Evolutionary conservation across 1,140 invertebrate species (phyloP).

Genomic region (Heliothis subflexa): DNA sequence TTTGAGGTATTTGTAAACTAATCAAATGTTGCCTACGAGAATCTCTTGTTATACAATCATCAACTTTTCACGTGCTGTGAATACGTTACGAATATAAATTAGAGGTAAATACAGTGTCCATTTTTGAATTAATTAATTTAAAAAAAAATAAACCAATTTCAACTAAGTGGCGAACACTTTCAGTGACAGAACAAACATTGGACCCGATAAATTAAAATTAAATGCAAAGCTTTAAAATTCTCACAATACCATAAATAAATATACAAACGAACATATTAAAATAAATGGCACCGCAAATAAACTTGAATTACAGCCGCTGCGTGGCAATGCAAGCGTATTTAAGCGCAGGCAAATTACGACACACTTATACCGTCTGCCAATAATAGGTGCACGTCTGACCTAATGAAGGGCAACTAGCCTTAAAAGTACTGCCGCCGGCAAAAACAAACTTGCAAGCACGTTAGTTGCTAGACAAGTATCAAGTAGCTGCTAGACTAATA

Average conservation of each 20-base stretch:
- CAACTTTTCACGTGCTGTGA: no score
- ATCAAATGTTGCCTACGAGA: no score
- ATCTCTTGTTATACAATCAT: no score
- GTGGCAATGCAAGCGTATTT: conserved; percentile 12
- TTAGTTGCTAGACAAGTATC: conserved; percentile 51
- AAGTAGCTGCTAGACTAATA: conserved; percentile 61
- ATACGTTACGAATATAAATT: no score
- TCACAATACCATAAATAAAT: conserved; percentile 1
- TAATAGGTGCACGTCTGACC: conserved; percentile 45
- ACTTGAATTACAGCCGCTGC: conserved; percentile 11
- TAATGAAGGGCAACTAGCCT: conserved; percentile 67
- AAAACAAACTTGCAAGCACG: conserved; percentile 64
- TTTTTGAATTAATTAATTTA: no score
- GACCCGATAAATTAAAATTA: not conserved
- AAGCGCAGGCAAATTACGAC: conserved; percentile 44
- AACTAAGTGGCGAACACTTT: no score
- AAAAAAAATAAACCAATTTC: no score
- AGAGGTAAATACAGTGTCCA: no score
- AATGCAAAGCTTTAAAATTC: not conserved
- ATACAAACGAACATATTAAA: not conserved
- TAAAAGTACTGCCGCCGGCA: conserved; percentile 64
- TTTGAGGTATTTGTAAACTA: no score
- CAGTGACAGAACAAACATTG: no score
- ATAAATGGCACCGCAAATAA: conserved; percentile 17
- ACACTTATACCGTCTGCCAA: conserved; percentile 47